Evolutionary conservation across 2,888 invertebrate species (phyloP).

Genomic region (Lasioglossum villosulum): DNA sequence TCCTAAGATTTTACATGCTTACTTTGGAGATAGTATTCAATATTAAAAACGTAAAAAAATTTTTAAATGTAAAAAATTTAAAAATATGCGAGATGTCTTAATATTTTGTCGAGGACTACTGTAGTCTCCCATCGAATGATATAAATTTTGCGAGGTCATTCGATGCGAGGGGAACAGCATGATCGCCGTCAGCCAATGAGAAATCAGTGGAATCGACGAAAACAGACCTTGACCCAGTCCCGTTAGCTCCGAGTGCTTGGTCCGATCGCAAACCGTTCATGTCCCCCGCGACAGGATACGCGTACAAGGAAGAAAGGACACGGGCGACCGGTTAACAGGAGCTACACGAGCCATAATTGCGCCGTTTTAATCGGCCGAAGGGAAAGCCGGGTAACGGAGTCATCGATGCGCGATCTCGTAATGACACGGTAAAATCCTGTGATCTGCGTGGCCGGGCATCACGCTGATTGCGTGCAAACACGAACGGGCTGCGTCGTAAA

Average conservation of each 20-base stretch:
- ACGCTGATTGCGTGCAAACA: slow-evolving; percentile 33
- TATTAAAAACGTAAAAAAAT: too few species aligned
- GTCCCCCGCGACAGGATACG: not conserved
- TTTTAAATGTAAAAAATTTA: too few species aligned
- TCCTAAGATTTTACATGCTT: too few species aligned
- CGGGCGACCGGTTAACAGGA: not conserved
- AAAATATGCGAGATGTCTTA: too few species aligned
- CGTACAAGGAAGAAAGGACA: not conserved
- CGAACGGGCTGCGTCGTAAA: not conserved
- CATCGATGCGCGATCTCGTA: slow-evolving; percentile 9
- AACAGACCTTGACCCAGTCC: slow-evolving; percentile 6
- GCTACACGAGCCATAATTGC: slow-evolving; percentile 3
- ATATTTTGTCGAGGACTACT: too few species aligned
- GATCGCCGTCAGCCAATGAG: too few species aligned
- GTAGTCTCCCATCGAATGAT: not conserved
- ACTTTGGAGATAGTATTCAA: too few species aligned
- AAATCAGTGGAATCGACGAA: not conserved
- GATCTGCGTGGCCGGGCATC: slow-evolving; percentile 9
- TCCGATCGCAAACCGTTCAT: not conserved
- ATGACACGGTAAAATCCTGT: slow-evolving; percentile 25
- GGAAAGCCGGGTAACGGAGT: slow-evolving; percentile 11
- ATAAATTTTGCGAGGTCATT: not conserved
- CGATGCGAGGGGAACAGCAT: not conserved
- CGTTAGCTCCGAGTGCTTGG: not conserved
- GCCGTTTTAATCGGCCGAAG: slow-evolving; percentile 8